A percentile compares a stretch with the other conserved stretches of the same genome.
phyloP scores from a whole-genome alignment of 2,888 invertebrate genomes.

The Microctonus brassicae region DNA sequence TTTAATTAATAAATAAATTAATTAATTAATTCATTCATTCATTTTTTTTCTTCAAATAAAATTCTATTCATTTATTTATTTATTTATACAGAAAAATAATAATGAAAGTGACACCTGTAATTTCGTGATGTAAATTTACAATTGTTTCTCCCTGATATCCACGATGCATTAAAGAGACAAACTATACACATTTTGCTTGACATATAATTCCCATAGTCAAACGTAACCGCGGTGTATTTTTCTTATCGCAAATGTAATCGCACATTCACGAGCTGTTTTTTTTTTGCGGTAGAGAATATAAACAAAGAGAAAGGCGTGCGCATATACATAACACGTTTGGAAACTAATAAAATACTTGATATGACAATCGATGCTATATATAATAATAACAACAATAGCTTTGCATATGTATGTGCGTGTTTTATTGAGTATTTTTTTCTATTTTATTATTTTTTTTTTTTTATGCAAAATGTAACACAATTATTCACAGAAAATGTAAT shows the following conservation, averaged over 20 bases:
- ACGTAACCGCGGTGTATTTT: not conserved
- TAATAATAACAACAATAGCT: not conserved
- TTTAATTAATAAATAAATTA: too few relatives aligned
- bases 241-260: conserved; percentile 33
- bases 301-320: conserved; percentile 25
- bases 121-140: conserved; percentile 15
- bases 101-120: too few relatives aligned
- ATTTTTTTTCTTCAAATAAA: too few relatives aligned
- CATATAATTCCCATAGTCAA: conserved; percentile 15
- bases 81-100: too few relatives aligned
- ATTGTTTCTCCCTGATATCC: conserved; percentile 26
- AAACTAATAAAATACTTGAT: conserved; percentile 26
- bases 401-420: too few relatives aligned
- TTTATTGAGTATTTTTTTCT: not conserved
- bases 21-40: too few relatives aligned
- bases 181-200: conserved; percentile 3
- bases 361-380: conserved; percentile 20
- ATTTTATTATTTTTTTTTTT: too few relatives aligned
- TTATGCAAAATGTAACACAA: too few relatives aligned
- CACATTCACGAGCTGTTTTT: conserved; percentile 27
- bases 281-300: conserved; percentile 1
- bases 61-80: too few relatives aligned
- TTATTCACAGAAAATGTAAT: too few relatives aligned
- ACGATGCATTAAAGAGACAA: not conserved
- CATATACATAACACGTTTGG: not conserved